Conservation (phyloP, 2,113 vertebrate species). For the Vombatus ursinus region DNA sequence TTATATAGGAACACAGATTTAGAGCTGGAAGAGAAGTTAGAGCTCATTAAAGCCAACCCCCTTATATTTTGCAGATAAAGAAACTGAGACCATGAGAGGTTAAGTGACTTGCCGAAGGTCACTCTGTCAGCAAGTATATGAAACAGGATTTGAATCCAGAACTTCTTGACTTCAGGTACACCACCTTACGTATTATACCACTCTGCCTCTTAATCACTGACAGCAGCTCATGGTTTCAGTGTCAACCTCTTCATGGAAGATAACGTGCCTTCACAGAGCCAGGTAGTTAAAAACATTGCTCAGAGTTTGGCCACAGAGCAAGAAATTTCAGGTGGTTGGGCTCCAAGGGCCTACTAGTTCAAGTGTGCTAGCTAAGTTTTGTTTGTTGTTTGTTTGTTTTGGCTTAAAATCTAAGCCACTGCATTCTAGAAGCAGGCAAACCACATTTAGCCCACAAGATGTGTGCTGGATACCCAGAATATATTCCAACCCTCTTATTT, state of each 20-base stretch:
- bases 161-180: background rate
- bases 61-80: background rate
- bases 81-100: background rate
- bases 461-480: background rate
- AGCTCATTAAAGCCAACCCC: background rate
- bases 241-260: background rate
- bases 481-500: background rate
- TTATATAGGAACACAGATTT: background rate
- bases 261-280: background rate
- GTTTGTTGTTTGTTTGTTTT: background rate
- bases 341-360: background rate
- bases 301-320: background rate
- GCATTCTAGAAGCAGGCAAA: background rate
- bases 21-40: background rate
- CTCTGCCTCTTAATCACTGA: background rate
- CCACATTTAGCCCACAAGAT: background rate
- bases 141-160: background rate
- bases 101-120: too few species aligned
- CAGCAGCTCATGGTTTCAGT: background rate
- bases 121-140: background rate
- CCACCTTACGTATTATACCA: background rate
- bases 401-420: background rate
- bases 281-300: background rate
- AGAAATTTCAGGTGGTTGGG: background rate
- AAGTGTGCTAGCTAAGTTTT: background rate